Percentiles rank a stretch among this genome's conserved stretches.
Evolutionary conservation across 2,113 vertebrate genomes (phyloP).

Genomic region (Bambusicola thoracicus): DNA sequence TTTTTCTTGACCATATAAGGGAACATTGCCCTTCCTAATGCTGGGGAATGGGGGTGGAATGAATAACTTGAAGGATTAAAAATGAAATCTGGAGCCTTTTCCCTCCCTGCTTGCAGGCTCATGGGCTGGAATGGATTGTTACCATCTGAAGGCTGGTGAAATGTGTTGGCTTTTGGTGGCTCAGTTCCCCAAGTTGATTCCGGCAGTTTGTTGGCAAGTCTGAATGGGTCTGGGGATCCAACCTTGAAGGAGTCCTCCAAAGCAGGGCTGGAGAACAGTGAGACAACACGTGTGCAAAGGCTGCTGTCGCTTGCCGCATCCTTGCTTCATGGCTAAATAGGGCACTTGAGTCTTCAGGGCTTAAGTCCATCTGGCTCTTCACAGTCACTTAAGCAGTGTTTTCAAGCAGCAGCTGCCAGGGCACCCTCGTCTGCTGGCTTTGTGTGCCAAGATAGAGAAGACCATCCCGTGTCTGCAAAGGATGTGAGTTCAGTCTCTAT

Average conservation of each 20-base stretch:
- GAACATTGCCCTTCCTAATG: background rate
- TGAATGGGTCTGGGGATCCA: background rate
- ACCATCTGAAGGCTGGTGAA: conserved; percentile 20
- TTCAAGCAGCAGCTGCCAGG: conserved; percentile 18
- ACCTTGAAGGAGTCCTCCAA: background rate
- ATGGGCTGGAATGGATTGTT: background rate
- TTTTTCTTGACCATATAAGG: conserved; percentile 61
- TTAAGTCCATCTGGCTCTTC: conserved; percentile 29
- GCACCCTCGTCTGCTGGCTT: background rate
- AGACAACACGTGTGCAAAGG: background rate
- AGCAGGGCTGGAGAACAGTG: background rate
- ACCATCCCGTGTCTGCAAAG: background rate
- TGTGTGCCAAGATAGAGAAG: background rate
- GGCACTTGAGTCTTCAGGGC: conserved; percentile 12
- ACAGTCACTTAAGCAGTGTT: conserved; percentile 10
- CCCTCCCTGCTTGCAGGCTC: background rate
- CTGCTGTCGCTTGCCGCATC: background rate
- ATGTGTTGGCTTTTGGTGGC: background rate
- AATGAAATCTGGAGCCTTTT: conserved; percentile 49
- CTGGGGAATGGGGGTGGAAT: background rate
- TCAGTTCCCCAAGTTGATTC: background rate
- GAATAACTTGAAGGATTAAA: conserved; percentile 14
- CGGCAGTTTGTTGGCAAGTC: background rate
- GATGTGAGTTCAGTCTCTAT: background rate
- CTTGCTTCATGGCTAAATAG: conserved; percentile 2